A percentile compares a stretch with the other conserved stretches of the same genome.
These are phyloP conservation scores for Chironex yamaguchii DNA, from an alignment of 30 jellyfish, hydroid and myxozoan genomes.

Conservation along the genomic window DNA sequence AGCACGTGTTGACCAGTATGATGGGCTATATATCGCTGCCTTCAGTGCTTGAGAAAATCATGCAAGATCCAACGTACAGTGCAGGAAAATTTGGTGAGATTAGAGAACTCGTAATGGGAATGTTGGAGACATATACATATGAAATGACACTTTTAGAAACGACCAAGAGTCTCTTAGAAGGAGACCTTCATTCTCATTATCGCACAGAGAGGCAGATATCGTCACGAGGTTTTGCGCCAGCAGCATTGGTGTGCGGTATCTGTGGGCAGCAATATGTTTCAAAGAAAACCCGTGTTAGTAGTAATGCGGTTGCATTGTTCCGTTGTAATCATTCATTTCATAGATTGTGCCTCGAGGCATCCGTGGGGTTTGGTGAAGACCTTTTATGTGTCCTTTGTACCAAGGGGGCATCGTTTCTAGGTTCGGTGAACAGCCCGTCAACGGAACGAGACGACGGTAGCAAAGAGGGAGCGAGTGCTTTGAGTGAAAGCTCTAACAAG, in stretches of 20 bases:
- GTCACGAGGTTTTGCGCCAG: conserved; percentile 81
- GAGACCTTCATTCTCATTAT: conserved; percentile 87
- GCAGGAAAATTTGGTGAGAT: conserved; percentile 98
- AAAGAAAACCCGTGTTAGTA: conserved; percentile 62
- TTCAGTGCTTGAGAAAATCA: conserved; percentile 92
- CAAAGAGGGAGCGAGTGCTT: conserved; percentile 2
- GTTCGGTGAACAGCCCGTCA: background rate
- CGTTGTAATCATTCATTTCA: conserved; percentile 92
- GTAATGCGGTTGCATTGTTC: conserved; percentile 63
- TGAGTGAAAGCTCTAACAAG: conserved; percentile 4
- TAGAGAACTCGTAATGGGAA: conserved; percentile 89
- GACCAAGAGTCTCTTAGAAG: conserved; percentile 83
- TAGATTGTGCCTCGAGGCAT: conserved; percentile 88
- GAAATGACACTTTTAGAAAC: conserved; percentile 94
- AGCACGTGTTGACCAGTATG: conserved; percentile 93
- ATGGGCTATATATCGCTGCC: conserved; percentile 95
- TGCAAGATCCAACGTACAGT: conserved; percentile 97
- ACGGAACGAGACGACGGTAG: background rate
- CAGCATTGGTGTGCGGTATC: conserved; percentile 55
- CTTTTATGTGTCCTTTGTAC: conserved; percentile 81
- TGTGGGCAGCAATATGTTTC: conserved; percentile 72
- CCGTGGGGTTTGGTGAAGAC: conserved; percentile 90
- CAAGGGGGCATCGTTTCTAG: conserved; percentile 56
- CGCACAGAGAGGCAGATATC: conserved; percentile 71
- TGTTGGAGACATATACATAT: conserved; percentile 94